These are phyloP conservation scores for Aegithalos caudatus DNA, from an alignment of 2,113 vertebrate genomes.

Conservation along the genomic window DNA sequence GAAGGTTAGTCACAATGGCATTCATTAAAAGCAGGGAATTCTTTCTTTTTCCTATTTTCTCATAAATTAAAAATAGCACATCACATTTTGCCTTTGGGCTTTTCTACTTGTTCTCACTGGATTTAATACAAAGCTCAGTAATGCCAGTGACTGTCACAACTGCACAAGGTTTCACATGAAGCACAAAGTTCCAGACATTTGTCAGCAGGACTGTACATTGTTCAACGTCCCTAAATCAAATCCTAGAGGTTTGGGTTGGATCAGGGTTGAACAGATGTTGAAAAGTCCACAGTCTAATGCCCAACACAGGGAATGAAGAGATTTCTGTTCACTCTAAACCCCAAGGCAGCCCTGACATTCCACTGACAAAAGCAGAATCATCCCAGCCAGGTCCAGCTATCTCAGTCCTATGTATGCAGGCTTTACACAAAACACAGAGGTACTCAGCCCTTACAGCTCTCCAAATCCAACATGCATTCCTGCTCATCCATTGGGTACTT, in stretches of 20 bases:
- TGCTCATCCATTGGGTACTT: slow-evolving; percentile 99
- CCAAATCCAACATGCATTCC: slow-evolving; percentile 94
- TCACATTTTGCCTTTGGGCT: not conserved
- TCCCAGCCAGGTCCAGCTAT: not conserved
- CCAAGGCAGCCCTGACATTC: not conserved
- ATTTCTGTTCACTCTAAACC: not conserved
- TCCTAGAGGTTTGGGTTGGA: not conserved
- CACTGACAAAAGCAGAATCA: not conserved
- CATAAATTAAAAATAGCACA: not conserved
- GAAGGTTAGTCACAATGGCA: not conserved
- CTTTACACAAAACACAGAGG: not conserved
- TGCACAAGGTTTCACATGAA: not conserved
- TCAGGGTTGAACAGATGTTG: not conserved
- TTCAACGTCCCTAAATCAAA: not conserved
- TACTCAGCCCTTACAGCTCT: slow-evolving; percentile 88
- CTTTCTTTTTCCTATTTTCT: not conserved
- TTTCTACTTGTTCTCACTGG: not conserved
- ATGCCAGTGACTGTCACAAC: not conserved
- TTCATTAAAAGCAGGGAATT: not conserved
- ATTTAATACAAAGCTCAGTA: not conserved
- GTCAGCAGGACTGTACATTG: not conserved
- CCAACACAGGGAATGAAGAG: not conserved
- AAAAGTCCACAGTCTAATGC: not conserved
- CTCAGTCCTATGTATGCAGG: not conserved
- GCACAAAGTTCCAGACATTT: not conserved